Conservation (phyloP, 2,113 vertebrate genomes). For the Pampusana beccarii region DNA sequence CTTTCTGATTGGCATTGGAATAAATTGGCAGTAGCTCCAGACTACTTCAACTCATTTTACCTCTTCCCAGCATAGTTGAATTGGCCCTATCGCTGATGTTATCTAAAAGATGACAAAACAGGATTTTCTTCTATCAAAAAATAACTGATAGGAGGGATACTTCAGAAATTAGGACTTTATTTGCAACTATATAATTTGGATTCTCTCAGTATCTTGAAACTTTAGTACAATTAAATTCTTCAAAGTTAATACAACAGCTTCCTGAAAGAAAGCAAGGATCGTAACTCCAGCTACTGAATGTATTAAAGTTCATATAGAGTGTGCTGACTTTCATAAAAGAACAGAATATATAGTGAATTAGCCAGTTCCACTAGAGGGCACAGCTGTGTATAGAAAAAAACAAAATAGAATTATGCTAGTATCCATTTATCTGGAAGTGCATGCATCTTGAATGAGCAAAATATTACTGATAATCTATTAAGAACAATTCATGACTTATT, state of each 20-base stretch:
- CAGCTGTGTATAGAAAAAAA: conserved; percentile 10
- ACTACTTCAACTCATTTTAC: background rate
- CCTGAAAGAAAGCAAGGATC: background rate
- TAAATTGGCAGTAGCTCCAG: background rate
- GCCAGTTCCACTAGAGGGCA: conserved; percentile 60
- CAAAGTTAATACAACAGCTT: background rate
- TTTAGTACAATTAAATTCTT: background rate
- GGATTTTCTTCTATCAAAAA: background rate
- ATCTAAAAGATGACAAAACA: background rate
- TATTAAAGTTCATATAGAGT: background rate
- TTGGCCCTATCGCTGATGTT: background rate
- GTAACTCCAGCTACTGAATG: background rate
- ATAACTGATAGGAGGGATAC: background rate
- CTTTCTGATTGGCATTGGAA: background rate
- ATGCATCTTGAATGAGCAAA: background rate
- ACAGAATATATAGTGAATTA: background rate
- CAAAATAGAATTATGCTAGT: background rate
- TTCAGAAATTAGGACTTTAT: background rate
- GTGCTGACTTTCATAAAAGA: background rate
- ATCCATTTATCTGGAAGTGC: background rate
- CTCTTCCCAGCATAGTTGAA: background rate
- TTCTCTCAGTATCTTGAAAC: background rate
- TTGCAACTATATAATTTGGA: background rate
- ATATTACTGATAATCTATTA: background rate
- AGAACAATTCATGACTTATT: background rate